Evolutionary conservation across 1,140 invertebrate species (phyloP), one percentile per base, ranked within the genome.

Genomic region (Calephelis virginiensis): DNA sequence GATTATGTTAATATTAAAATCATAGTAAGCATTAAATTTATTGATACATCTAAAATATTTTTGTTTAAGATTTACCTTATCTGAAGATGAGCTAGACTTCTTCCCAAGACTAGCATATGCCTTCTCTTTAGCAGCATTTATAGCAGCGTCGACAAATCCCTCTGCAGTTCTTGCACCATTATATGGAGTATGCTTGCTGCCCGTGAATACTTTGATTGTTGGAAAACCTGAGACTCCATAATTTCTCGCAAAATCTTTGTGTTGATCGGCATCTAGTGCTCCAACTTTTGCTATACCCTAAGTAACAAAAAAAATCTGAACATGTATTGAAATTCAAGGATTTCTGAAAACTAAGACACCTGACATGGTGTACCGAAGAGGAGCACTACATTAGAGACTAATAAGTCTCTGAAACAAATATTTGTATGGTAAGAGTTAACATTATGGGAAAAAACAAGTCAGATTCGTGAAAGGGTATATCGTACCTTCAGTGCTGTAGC

Each of bases 151-250:
- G 43, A 97, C 95, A 77, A 99, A 94, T 40, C 93, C 96, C 66
- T 95, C 93, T 13, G 98, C 97, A 56, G 95, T 97, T 86, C 98
- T 93, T 37, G 93, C 93, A 1, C 98, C 98, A 82, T 96, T 95
- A 88, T 96, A 99, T 6, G 98, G 97, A 68, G 95, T 96, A 59
- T 95, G 95, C 87, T 99, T 99, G 85, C 97, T 95, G 0, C 92
- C 86, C 4, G 95, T 96, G 88, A 99, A 99, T 11, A 99, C 95
- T 91, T 99, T 99, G 67, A 99, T 96, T 0, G 98, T 99, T 14
- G 99, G 99, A 85, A 99, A 99, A 64, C 99, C 98, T 78, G 93
- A 92, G 53, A 99, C 95, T 63, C 95, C 94, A 92, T 95, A 99
- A 81, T 95, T 95, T 28, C 94, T 92, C 28, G 94, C 95, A 12